A percentile compares a stretch with the other conserved stretches of the same genome.
phyloP scores from a whole-genome alignment of 2,113 vertebrate genomes.

The Paradoxurus hermaphroditus region DNA sequence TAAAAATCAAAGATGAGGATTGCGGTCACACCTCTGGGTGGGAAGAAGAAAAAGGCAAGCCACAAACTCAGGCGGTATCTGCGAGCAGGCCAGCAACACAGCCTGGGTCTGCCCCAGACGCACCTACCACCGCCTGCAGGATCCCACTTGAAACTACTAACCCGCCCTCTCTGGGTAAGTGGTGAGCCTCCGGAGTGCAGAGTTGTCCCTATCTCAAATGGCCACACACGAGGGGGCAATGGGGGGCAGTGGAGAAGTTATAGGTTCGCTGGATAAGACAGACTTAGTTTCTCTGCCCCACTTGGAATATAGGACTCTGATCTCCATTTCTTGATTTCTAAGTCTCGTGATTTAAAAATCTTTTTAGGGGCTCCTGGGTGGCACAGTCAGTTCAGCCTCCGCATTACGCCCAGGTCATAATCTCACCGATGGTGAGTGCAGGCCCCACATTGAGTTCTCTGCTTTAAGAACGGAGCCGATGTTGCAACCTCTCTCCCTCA shows the following conservation, averaged over 20 bases:
- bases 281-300: neutral
- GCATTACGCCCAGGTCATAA: no score
- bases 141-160: neutral
- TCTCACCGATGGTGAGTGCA: no score
- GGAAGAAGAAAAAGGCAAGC: neutral
- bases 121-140: neutral
- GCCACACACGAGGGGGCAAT: neutral
- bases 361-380: neutral
- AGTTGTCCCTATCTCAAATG: rapidly evolving
- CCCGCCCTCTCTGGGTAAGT: neutral
- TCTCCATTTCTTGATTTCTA: neutral
- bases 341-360: neutral
- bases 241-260: neutral
- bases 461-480: no score
- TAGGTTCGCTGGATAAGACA: rapidly evolving
- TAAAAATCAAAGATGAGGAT: neutral
- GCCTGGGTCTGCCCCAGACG: neutral
- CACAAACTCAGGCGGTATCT: no score
- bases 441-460: no score
- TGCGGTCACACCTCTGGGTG: neutral
- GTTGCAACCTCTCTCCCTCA: no score
- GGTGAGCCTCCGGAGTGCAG: neutral
- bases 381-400: no score
- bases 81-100: no score
- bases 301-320: neutral